phyloP scores from a whole-genome alignment of 2,888 invertebrate species.

The Drosophila birchii region DNA sequence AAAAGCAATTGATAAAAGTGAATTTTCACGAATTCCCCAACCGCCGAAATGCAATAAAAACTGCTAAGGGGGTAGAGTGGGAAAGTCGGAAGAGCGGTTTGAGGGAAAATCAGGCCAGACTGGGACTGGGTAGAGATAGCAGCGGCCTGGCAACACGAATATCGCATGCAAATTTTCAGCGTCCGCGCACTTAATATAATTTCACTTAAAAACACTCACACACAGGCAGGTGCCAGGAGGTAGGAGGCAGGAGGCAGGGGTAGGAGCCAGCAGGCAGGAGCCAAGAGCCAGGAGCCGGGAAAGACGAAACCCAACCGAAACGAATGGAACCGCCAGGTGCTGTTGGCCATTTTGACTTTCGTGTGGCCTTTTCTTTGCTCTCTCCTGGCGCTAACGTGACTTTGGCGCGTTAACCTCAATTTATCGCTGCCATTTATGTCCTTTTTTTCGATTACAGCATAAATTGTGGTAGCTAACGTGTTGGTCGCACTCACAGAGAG shows the following conservation, averaged over 20 bases:
- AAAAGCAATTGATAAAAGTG: conserved; percentile 51
- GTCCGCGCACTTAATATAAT: conserved; percentile 80
- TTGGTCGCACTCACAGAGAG: conserved; percentile 48
- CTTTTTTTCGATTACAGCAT: conserved; percentile 78
- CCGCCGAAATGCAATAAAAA: conserved; percentile 21
- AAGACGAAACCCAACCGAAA: conserved; percentile 1
- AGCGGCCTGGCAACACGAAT: conserved; percentile 54
- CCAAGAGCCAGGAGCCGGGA: background rate
- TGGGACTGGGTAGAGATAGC: conserved; percentile 10
- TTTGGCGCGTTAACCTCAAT: conserved; percentile 80
- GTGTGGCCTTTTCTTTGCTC: conserved; percentile 43
- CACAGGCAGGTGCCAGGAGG: background rate
- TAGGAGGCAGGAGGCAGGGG: background rate
- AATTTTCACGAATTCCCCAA: conserved; percentile 25
- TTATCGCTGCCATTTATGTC: conserved; percentile 80
- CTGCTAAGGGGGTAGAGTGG: background rate
- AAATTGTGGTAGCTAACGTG: conserved; percentile 75
- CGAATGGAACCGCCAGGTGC: conserved; percentile 24
- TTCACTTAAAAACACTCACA: conserved; percentile 70
- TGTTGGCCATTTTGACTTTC: conserved; percentile 61
- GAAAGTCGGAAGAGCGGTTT: background rate
- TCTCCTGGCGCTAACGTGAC: conserved; percentile 60
- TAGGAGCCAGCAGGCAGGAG: background rate
- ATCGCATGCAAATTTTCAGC: conserved; percentile 75
- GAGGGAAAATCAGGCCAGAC: conserved; percentile 18